Evolutionary conservation across 2,888 invertebrate genomes (phyloP).

Genomic region (Ochlodes sylvanus): DNA sequence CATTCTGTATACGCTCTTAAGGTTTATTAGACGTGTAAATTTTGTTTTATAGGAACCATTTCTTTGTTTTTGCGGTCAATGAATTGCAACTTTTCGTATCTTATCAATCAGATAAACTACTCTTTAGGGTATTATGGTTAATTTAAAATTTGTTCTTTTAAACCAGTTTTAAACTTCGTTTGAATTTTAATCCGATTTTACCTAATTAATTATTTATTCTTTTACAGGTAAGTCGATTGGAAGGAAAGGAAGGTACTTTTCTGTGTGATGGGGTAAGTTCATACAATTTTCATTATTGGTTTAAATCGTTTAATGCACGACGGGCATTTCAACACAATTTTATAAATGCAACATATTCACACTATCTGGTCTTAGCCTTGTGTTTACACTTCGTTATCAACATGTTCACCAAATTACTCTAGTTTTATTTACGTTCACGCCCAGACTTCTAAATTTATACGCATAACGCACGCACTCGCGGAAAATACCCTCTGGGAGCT

Average conservation of each 20-base stretch:
- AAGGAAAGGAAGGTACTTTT: background rate
- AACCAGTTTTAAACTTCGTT: too few species aligned
- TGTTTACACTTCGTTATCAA: background rate
- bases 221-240: conserved; percentile 42
- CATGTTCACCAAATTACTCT: conserved; percentile 17
- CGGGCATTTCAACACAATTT: too few species aligned
- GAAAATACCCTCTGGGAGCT: conserved; percentile 30
- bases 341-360: too few species aligned
- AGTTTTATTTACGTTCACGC: conserved; percentile 25
- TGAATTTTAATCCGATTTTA: background rate
- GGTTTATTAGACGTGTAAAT: conserved; percentile 33
- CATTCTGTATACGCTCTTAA: conserved; percentile 35
- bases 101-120: background rate
- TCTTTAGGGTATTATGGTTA: background rate
- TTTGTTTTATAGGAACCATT: conserved; percentile 24
- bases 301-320: too few species aligned
- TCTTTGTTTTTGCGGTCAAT: conserved; percentile 18
- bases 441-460: conserved; percentile 13
- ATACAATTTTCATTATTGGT: too few species aligned
- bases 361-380: too few species aligned
- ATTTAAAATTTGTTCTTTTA: too few species aligned
- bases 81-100: background rate
- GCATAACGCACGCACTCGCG: conserved; percentile 6
- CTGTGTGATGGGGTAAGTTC: conserved; percentile 17
- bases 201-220: conserved; percentile 25